Percentiles rank a stretch among this genome's conserved stretches.
These are phyloP conservation scores for Ctena decussata DNA, from an alignment of 2,888 invertebrate genomes.

Conservation along the genomic window DNA sequence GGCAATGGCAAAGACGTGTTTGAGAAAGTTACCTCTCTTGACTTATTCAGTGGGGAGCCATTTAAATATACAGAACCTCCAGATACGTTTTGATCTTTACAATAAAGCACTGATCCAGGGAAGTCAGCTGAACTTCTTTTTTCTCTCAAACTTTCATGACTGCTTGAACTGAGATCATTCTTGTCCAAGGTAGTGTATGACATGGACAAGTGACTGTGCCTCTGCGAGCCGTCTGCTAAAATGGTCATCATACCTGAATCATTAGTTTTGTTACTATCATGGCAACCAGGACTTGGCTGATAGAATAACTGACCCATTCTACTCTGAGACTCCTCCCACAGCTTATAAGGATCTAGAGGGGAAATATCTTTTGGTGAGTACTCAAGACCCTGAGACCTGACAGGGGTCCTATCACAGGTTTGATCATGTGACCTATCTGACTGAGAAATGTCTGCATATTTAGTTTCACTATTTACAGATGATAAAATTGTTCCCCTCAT, in stretches of 20 bases:
- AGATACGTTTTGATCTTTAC: neutral
- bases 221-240: constrained; percentile 43
- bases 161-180: neutral
- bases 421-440: neutral
- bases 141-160: neutral
- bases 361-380: constrained; percentile 61
- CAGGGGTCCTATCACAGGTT: neutral
- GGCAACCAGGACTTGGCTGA: neutral
- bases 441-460: neutral
- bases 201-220: constrained; percentile 56
- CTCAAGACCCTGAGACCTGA: neutral
- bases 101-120: neutral
- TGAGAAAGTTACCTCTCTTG: constrained; percentile 51
- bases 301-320: constrained; percentile 31
- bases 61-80: neutral
- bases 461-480: neutral
- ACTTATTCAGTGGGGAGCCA: constrained; percentile 5
- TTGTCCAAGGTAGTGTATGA: constrained; percentile 48
- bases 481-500: neutral
- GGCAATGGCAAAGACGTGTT: constrained; percentile 58
- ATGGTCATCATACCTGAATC: constrained; percentile 17
- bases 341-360: constrained; percentile 72
- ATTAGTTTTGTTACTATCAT: neutral
- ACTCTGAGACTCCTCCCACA: constrained; percentile 69
- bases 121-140: neutral